Base-by-base conservation (phyloP, 2,888 invertebrate genomes). In the Pantelozetes paolii region DNA sequence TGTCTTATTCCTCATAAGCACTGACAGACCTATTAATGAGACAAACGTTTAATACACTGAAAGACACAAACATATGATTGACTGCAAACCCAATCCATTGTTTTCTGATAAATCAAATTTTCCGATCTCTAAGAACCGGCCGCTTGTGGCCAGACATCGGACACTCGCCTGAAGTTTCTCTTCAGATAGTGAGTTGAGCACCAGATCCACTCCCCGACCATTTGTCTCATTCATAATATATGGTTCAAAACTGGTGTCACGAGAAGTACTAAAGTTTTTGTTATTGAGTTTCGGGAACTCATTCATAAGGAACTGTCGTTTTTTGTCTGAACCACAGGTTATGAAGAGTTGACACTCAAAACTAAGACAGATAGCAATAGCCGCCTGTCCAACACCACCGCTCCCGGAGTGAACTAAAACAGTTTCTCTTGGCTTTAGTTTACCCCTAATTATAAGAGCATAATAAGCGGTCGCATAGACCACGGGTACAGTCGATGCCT, bases 381-480 rank as follows among this genome's bases (percentile, higher is more conserved):
- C 95, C 1, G 98, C 97, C 85, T 95, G 95, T 8, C 98, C 98
- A 48, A 97, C 96, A 80, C 95, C 96, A 75, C 96, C 97, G 77
- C 92, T 89, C 77, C 96, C 96, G 72, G 96, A 94, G 82, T 97
- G 96, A 78, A 97, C 89, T n/a, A 97, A 86, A 74, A 97, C 88
- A 57, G 87, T 85, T 76, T 83, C 82, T 3, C 82, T 82, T 70
- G 76, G 77, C 76, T 78, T 80, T 71, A 84, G 79, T 42, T 81
- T 80, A 40, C 84, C 85, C 71, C 85, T 79, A 71, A 84, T 80
- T 71, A 85, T 81, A 36, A 85, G 80, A 26, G 85, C 84, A 79
- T 85, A 85, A 79, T 84, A 85, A 20, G 83, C 85, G 69, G 83
- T 83, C 42, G 82, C 78, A 76, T 83, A 84, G 36, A 82, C 84